Evolutionary conservation across 2,888 invertebrate genomes (phyloP).

Genomic region (Oscheius sp.): DNA sequence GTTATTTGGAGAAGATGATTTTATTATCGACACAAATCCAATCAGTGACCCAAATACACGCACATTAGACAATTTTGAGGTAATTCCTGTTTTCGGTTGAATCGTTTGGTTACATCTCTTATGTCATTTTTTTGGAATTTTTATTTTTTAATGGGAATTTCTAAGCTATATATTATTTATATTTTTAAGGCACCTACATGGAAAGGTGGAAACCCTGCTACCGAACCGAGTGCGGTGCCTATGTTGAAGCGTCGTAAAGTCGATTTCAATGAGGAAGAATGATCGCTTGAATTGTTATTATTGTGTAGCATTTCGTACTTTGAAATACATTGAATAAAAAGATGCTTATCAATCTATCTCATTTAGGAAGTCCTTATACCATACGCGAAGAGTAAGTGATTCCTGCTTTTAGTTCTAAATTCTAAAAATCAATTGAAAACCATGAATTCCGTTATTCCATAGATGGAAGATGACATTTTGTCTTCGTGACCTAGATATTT

Average conservation of each 20-base stretch:
- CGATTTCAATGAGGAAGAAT: conserved; percentile 30
- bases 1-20: conserved; percentile 54
- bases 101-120: too few species aligned
- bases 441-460: too few species aligned
- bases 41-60: neutral
- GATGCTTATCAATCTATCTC: too few species aligned
- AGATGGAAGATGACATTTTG: neutral
- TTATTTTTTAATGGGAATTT: too few species aligned
- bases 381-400: too few species aligned
- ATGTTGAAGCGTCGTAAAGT: conserved; percentile 36
- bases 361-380: too few species aligned
- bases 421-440: neutral
- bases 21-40: conserved; percentile 49
- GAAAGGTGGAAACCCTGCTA: conserved; percentile 34
- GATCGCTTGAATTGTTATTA: neutral
- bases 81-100: neutral
- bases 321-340: too few species aligned
- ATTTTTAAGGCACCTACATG: conserved; percentile 30
- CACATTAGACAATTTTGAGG: conserved; percentile 6
- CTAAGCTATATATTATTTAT: too few species aligned
- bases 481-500: conserved; percentile 25
- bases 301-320: too few species aligned
- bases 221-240: neutral
- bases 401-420: neutral
- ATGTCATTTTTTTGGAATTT: too few species aligned